These are phyloP conservation scores for Drosophila pseudotakahashii DNA, from an alignment of 2,888 invertebrate species.

Conservation along the genomic window DNA sequence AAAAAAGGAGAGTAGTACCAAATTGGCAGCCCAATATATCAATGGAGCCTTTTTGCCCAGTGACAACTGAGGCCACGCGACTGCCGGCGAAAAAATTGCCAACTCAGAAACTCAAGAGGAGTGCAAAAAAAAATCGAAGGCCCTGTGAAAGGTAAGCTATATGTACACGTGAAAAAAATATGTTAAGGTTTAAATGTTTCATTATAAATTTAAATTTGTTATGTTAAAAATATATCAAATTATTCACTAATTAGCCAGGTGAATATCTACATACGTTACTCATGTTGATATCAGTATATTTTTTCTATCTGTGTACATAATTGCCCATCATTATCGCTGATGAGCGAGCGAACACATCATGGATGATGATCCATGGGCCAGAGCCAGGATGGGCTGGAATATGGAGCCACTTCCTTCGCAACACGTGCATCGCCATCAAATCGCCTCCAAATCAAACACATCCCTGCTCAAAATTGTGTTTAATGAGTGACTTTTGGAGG, in stretches of 20 bases:
- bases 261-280: too few relatives aligned
- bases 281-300: neutral
- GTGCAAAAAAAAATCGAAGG: neutral
- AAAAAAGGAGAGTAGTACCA: neutral
- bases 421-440: slow-evolving; percentile 67
- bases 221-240: too few relatives aligned
- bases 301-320: slow-evolving; percentile 45
- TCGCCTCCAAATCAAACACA: slow-evolving; percentile 73
- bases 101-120: too few relatives aligned
- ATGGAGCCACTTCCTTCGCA: slow-evolving; percentile 39
- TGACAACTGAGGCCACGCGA: slow-evolving; percentile 32
- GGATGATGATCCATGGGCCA: slow-evolving; percentile 14
- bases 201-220: too few relatives aligned
- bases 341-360: slow-evolving; percentile 69
- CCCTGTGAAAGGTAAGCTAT: slow-evolving; percentile 50
- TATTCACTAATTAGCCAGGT: too few relatives aligned
- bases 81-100: neutral
- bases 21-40: slow-evolving; percentile 24
- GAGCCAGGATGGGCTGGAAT: neutral
- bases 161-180: slow-evolving; percentile 15
- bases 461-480: slow-evolving; percentile 66
- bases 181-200: too few relatives aligned
- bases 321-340: slow-evolving; percentile 79
- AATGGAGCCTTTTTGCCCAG: slow-evolving; percentile 5
- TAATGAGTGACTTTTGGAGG: slow-evolving; percentile 75